Conservation (phyloP, 2,888 invertebrate genomes). For the Drosophila recens region DNA sequence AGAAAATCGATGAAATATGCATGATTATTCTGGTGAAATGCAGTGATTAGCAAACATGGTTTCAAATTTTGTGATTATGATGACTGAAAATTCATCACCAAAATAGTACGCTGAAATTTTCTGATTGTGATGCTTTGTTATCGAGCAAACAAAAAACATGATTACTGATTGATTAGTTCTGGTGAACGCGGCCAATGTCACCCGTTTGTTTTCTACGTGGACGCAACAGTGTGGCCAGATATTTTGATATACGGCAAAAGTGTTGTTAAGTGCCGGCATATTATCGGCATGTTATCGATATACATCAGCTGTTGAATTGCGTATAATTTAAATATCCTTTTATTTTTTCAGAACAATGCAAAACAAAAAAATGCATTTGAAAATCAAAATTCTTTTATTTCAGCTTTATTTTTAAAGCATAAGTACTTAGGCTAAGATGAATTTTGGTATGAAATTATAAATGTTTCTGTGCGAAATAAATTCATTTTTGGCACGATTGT, state of each 20-base stretch:
- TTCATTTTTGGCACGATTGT: background rate
- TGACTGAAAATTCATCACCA: too few relatives aligned
- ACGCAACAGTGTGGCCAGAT: constrained; percentile 61
- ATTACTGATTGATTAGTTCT: too few relatives aligned
- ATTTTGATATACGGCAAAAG: background rate
- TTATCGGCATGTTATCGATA: constrained; percentile 27
- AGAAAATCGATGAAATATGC: too few relatives aligned
- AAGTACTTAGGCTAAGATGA: background rate
- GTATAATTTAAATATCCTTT: too few relatives aligned
- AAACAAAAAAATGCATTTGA: background rate
- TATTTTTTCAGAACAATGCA: too few relatives aligned
- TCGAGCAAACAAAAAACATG: too few relatives aligned
- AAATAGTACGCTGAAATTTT: too few relatives aligned
- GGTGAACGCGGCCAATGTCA: too few relatives aligned
- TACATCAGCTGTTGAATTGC: background rate
- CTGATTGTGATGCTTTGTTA: too few relatives aligned
- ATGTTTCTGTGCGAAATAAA: background rate
- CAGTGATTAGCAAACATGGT: too few relatives aligned
- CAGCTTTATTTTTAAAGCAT: background rate
- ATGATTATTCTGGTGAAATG: too few relatives aligned
- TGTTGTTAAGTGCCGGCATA: constrained; percentile 15
- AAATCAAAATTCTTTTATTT: background rate
- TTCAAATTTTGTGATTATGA: too few relatives aligned
- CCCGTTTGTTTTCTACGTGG: constrained; percentile 78
- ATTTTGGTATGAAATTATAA: background rate